These are phyloP conservation scores for Hydropsyche betteni DNA, from an alignment of 2,888 invertebrate genomes.

Conservation along the genomic window DNA sequence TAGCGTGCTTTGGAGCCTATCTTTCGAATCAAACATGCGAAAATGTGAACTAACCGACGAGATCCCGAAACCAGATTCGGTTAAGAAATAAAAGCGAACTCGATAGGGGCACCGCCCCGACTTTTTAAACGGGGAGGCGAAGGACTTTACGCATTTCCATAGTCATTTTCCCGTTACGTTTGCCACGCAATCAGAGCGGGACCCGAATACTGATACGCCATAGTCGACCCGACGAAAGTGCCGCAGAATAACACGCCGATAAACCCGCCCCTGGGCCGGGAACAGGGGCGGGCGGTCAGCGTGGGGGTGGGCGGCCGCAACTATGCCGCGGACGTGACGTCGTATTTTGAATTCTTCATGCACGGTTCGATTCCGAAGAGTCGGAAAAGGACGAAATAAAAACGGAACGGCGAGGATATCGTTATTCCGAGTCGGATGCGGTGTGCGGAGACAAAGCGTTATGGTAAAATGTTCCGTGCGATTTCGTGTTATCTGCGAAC, in stretches of 20 bases:
- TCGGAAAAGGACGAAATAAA: neutral
- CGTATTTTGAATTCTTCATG: slow-evolving; percentile 32
- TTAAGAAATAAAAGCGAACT: slow-evolving; percentile 24
- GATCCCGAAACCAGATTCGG: slow-evolving; percentile 12
- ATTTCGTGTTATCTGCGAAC: too few species aligned
- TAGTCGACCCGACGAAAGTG: neutral
- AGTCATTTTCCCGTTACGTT: slow-evolving; percentile 44
- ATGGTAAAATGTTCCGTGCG: too few species aligned
- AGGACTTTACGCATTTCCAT: slow-evolving; percentile 44
- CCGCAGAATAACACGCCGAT: slow-evolving; percentile 26
- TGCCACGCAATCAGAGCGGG: slow-evolving; percentile 41
- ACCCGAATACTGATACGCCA: slow-evolving; percentile 36
- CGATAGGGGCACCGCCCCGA: too few species aligned
- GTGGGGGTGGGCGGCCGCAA: slow-evolving; percentile 2
- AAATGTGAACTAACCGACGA: slow-evolving; percentile 9
- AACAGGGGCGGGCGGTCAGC: neutral
- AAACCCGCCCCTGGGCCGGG: slow-evolving; percentile 4
- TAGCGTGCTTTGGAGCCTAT: too few species aligned
- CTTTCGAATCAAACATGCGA: neutral
- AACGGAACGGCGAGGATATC: too few species aligned
- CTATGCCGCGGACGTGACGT: slow-evolving; percentile 26
- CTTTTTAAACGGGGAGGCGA: neutral
- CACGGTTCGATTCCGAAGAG: slow-evolving; percentile 13
- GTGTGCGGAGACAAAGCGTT: too few species aligned
- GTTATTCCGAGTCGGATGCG: too few species aligned